Evolutionary conservation across 1,140 invertebrate species (phyloP).

Genomic region (Habropoda laboriosa): DNA sequence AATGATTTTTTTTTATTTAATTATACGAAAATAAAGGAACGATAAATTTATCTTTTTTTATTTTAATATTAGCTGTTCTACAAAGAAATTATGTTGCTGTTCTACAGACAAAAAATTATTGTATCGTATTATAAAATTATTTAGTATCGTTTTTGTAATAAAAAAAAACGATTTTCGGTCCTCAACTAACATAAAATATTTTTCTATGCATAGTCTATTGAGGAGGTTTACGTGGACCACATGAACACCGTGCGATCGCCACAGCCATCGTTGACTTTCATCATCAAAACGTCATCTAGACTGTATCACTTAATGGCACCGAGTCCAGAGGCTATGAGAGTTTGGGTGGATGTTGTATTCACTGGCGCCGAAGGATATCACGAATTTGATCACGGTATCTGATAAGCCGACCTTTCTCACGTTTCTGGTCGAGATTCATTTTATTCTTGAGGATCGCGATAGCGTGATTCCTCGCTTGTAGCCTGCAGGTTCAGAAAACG

Average conservation of each 20-base stretch:
- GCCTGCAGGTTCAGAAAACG: background rate
- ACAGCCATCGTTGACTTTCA: constrained; percentile 95
- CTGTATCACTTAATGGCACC: constrained; percentile 96
- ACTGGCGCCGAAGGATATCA: constrained; percentile 94
- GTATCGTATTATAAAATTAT: too few species aligned
- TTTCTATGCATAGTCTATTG: constrained; percentile 89
- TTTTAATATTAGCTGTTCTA: too few species aligned
- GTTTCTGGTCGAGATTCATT: constrained; percentile 23
- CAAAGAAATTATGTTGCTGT: too few species aligned
- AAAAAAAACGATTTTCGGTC: too few species aligned
- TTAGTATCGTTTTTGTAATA: too few species aligned
- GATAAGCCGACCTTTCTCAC: constrained; percentile 47
- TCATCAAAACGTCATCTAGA: constrained; percentile 96
- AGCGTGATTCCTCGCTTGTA: background rate
- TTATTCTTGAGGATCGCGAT: background rate
- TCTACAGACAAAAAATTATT: too few species aligned
- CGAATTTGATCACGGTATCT: constrained; percentile 84
- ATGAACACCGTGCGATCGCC: constrained; percentile 95
- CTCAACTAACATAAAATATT: constrained; percentile 53
- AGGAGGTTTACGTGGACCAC: constrained; percentile 98
- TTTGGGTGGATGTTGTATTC: constrained; percentile 98
- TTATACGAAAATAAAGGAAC: too few species aligned
- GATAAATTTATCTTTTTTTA: too few species aligned
- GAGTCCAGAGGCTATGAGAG: constrained; percentile 95
- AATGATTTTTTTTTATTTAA: too few species aligned